phyloP scores from a whole-genome alignment of 2,113 vertebrate species.

The Corythaixoides concolor region DNA sequence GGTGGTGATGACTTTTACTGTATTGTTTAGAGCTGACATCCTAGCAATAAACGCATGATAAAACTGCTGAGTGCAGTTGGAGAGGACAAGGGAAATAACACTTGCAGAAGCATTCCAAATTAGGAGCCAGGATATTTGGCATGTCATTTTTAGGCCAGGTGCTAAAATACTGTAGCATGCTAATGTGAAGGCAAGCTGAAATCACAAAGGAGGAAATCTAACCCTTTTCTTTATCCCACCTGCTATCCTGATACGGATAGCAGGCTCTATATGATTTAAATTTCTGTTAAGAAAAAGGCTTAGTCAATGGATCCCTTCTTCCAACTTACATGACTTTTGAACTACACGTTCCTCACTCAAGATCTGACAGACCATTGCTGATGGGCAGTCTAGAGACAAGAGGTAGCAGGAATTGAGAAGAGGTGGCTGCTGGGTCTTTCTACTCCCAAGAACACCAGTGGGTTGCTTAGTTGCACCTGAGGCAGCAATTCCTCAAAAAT shows the following conservation, averaged over 20 bases:
- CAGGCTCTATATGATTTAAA: not conserved
- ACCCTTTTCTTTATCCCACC: not conserved
- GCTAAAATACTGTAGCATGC: not conserved
- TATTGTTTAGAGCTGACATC: not conserved
- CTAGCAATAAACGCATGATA: not conserved
- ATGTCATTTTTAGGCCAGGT: not conserved
- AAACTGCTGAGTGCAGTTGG: not conserved
- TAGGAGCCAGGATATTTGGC: not conserved
- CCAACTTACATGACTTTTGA: not conserved
- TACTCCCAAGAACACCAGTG: not conserved
- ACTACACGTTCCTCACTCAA: accelerated
- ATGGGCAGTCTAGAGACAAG: not conserved
- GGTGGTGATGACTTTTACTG: not conserved
- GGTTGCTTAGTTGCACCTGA: not conserved
- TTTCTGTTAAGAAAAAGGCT: not conserved
- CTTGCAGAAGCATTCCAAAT: not conserved
- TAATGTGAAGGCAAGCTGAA: not conserved
- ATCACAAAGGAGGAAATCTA: not conserved
- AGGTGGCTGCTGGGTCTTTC: not conserved
- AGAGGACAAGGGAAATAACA: not conserved
- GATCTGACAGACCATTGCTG: not conserved
- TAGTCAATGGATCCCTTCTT: not conserved
- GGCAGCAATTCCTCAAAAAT: not conserved
- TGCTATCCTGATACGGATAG: not conserved
- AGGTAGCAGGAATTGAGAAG: not conserved